Conservation (phyloP, 2,888 invertebrate genomes). For the Encarsia formosa region DNA sequence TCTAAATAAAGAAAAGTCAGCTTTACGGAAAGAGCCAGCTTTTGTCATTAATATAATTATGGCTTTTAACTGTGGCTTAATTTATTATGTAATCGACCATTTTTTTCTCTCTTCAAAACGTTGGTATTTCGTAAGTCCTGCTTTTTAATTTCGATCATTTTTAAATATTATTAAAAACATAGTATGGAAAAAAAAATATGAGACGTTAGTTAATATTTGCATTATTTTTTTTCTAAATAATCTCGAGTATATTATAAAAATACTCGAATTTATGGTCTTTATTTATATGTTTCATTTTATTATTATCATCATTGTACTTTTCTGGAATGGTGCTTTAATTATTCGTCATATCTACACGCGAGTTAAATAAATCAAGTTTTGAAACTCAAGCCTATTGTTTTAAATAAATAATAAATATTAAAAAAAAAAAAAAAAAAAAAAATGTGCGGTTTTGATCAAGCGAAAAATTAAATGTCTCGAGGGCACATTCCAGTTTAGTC, state of each 20-base stretch:
- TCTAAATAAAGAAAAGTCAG: too few relatives aligned
- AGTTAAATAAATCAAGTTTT: slow-evolving; percentile 15
- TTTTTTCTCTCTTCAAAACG: slow-evolving; percentile 1
- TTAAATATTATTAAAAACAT: slow-evolving; percentile 8
- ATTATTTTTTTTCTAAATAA: slow-evolving; percentile 16
- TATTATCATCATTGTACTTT: slow-evolving; percentile 36
- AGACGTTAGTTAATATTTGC: slow-evolving; percentile 29
- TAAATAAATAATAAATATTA: neutral
- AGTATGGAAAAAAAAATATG: slow-evolving; percentile 17
- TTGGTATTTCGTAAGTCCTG: slow-evolving; percentile 9
- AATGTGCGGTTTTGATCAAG: slow-evolving; percentile 15
- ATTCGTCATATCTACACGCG: slow-evolving; percentile 20
- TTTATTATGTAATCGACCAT: slow-evolving; percentile 3
- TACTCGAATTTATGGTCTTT: slow-evolving; percentile 19
- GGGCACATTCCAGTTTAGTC: slow-evolving; percentile 49
- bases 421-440: neutral
- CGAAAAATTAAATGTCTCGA: slow-evolving; percentile 15
- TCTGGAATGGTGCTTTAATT: slow-evolving; percentile 40
- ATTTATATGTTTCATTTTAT: slow-evolving; percentile 32
- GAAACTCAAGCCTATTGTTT: neutral
- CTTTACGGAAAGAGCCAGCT: slow-evolving; percentile 3
- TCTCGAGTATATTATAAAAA: neutral
- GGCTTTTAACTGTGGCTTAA: slow-evolving; percentile 17
- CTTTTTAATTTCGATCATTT: slow-evolving; percentile 8
- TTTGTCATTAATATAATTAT: slow-evolving; percentile 12